Percentiles rank a stretch among this genome's conserved stretches.
Evolutionary conservation across 2,113 vertebrate genomes (phyloP).

Genomic region (Fukomys damarensis): DNA sequence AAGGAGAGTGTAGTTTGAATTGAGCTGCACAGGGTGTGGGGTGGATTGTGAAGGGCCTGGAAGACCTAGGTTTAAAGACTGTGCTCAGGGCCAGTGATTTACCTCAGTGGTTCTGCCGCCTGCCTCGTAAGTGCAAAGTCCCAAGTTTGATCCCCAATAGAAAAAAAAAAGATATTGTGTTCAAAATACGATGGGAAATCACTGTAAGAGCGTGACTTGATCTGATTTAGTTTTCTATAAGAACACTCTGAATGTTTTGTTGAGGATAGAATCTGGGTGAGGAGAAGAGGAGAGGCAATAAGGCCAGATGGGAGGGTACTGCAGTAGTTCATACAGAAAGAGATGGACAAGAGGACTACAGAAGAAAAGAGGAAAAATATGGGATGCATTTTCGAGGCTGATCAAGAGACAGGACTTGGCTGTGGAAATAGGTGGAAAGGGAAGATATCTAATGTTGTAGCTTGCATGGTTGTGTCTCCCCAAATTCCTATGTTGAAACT

Average conservation of each 20-base stretch:
- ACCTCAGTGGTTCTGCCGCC: no score
- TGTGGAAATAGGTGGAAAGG: neutral
- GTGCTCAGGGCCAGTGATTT: no score
- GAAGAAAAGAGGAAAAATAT: neutral
- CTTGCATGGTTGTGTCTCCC: neutral
- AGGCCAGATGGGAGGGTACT: neutral
- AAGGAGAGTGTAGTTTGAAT: neutral
- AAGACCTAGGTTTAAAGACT: neutral
- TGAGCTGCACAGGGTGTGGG: neutral
- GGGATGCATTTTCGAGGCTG: neutral
- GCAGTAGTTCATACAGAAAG: neutral
- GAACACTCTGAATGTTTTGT: neutral
- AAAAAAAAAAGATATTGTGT: no score
- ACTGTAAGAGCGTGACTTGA: neutral
- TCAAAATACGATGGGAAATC: neutral
- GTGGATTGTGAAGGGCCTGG: neutral
- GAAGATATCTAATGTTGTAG: neutral
- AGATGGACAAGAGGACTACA: neutral
- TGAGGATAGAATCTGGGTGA: neutral
- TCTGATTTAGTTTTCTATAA: neutral
- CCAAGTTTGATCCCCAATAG: no score
- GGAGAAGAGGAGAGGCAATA: neutral
- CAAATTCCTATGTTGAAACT: neutral
- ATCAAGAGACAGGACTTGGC: neutral
- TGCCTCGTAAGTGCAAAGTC: no score